phyloP scores from a whole-genome alignment of 2,113 vertebrate species.

The Hemichromis elongatus region DNA sequence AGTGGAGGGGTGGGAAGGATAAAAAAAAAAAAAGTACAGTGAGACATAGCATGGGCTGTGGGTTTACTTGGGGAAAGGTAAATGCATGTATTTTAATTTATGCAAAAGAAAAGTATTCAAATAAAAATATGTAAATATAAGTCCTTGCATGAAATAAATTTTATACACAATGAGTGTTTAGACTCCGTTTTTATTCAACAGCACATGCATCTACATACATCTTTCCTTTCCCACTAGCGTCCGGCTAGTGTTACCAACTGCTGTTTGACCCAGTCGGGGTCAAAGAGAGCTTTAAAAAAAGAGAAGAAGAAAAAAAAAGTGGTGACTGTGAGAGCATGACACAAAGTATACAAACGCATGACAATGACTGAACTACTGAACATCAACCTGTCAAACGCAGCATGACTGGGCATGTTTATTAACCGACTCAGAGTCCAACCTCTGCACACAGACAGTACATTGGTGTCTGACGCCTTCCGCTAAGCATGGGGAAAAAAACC shows the following conservation, averaged over 20 bases:
- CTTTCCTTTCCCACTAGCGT: slow-evolving; percentile 37
- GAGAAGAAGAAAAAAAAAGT: neutral
- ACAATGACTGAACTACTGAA: slow-evolving; percentile 52
- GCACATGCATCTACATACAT: slow-evolving; percentile 66
- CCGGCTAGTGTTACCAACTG: slow-evolving; percentile 13
- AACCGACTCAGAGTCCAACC: slow-evolving; percentile 45
- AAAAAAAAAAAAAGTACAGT: slow-evolving; percentile 56
- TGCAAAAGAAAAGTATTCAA: slow-evolving; percentile 84
- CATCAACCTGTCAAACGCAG: slow-evolving; percentile 38
- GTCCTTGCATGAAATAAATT: slow-evolving; percentile 99
- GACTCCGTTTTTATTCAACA: slow-evolving; percentile 76
- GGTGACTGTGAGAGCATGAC: slow-evolving; percentile 64
- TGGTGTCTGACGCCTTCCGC: slow-evolving; percentile 60
- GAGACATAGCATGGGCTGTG: slow-evolving; percentile 77
- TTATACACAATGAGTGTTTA: slow-evolving; percentile 82
- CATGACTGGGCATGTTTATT: slow-evolving; percentile 71
- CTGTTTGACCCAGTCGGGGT: slow-evolving; percentile 41
- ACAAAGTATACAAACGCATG: slow-evolving; percentile 57
- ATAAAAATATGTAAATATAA: slow-evolving; percentile 77
- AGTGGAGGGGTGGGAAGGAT: slow-evolving; percentile 52
- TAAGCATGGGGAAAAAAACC: slow-evolving; percentile 59
- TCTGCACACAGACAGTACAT: slow-evolving; percentile 43
- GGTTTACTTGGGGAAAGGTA: slow-evolving; percentile 82
- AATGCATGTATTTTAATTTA: slow-evolving; percentile 97
- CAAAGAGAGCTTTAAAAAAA: slow-evolving; percentile 7